Evolutionary conservation across 2,797 vertebrate genomes (phyloP), one percentile per base, ranked within the genome.

Genomic region (Anguilla anguilla): DNA sequence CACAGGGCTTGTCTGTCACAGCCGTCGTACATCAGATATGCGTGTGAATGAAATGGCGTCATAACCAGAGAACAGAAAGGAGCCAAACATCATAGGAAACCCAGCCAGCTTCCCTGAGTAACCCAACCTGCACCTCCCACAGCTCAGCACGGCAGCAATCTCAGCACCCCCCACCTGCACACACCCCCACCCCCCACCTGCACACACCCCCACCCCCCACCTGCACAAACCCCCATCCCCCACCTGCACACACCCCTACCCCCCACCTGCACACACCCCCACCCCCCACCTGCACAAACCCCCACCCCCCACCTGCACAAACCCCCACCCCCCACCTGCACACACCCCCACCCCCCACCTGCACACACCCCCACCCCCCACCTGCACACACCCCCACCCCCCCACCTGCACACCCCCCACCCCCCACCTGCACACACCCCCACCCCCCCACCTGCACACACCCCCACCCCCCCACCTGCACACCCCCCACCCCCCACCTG

Each of bases 11-110:
- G 35, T 39, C 67, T 53, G 69, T 15, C 46, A 39, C 79, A 59
- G 85, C 86, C 85, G 43, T 46, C 86, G 17, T n/a, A 85, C n/a
- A 89, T 85, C 86, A 91, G 88, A 88, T 88, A 85, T 64, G 85
- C 87, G 86, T 88, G 86, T 88, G 84, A 88, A 89, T 87, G 28
- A 28, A 82, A 87, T 82, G 43, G 22, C 55, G 84, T 88, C 4
- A 77, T 43, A 87, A 85, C 61, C 59, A 72, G 10, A 39, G 82
- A 28, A 82, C 1, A 28, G n/a, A 87, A 28, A 85, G 82, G 49
- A 84, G 84, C 85, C 61, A 15, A 35, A 57, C 85, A 39, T 72
- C 55, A 28, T 82, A 69, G 57, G 28, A 39, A 72, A 77, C 59
- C 22, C 64, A 15, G 9, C 64, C 49, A 64, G 59, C 10, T 49